phyloP scores from a whole-genome alignment of 2,888 invertebrate species.

The Siphonodentalium dalli region DNA sequence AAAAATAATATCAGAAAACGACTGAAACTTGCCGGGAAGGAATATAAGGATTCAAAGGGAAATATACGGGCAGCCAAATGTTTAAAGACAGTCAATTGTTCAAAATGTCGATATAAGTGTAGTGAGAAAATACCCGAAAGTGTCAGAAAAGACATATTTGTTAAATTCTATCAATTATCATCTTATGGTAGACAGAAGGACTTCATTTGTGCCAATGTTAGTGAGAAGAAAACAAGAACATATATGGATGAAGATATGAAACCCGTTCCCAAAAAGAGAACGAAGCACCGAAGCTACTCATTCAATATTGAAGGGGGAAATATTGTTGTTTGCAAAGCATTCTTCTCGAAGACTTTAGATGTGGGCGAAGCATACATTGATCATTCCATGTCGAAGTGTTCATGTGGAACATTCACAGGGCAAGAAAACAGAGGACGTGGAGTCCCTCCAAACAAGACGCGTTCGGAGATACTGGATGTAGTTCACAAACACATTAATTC shows the following conservation, averaged over 20 bases:
- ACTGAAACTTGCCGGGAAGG: constrained; percentile 2
- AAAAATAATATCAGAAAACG: constrained; percentile 12
- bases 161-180: neutral
- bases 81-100: constrained; percentile 2
- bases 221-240: neutral
- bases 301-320: neutral
- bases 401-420: neutral
- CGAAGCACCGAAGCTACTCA: neutral
- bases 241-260: neutral
- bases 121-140: constrained; percentile 6
- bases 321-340: constrained; percentile 9
- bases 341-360: constrained; percentile 8
- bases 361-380: constrained; percentile 3
- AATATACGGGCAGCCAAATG: constrained; percentile 1
- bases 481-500: constrained; percentile 13
- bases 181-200: constrained; percentile 7
- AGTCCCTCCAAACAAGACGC: neutral
- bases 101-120: constrained; percentile 6
- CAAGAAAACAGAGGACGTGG: constrained; percentile 6
- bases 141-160: constrained; percentile 10
- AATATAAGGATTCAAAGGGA: constrained; percentile 4
- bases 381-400: neutral
- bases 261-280: neutral
- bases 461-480: neutral
- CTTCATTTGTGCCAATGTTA: constrained; percentile 4